Conservation (phyloP, 2,888 invertebrate genomes). For the Nymphalis polychloros region DNA sequence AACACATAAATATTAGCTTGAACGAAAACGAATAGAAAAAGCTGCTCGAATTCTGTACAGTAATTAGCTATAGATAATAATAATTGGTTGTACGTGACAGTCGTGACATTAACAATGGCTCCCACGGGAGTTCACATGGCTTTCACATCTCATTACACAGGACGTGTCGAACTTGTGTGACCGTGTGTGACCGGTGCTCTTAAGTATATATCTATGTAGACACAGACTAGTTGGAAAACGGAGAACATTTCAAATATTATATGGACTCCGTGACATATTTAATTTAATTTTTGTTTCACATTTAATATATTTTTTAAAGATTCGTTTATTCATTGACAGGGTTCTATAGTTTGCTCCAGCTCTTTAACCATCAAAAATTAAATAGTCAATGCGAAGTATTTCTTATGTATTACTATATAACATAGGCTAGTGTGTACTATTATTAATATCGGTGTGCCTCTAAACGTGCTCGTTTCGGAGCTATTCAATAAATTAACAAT, state of each 20-base stretch:
- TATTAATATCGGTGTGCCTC: too few species aligned
- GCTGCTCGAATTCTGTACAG: conserved; percentile 30
- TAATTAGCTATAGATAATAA: conserved; percentile 62
- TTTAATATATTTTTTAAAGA: background rate
- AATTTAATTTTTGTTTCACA: background rate
- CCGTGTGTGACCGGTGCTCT: conserved; percentile 19
- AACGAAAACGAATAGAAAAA: conserved; percentile 17
- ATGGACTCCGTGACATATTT: background rate
- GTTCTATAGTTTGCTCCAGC: too few species aligned
- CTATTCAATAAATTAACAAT: too few species aligned
- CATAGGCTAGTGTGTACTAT: too few species aligned
- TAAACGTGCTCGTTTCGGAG: too few species aligned
- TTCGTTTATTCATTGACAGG: too few species aligned
- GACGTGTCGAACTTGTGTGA: conserved; percentile 49
- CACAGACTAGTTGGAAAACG: conserved; percentile 5
- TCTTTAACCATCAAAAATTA: too few species aligned
- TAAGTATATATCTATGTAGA: background rate
- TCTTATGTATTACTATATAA: too few species aligned
- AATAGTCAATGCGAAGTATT: too few species aligned
- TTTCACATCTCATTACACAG: conserved; percentile 72
- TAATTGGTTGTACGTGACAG: conserved; percentile 60
- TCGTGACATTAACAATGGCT: conserved; percentile 29
- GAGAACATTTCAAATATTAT: background rate
- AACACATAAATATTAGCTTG: background rate
- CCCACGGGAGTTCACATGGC: conserved; percentile 65